Percentiles rank a stretch among this genome's conserved stretches.
These are phyloP conservation scores for Brienomyrus longianalis DNA, from an alignment of 2,113 vertebrate genomes.

Conservation along the genomic window DNA sequence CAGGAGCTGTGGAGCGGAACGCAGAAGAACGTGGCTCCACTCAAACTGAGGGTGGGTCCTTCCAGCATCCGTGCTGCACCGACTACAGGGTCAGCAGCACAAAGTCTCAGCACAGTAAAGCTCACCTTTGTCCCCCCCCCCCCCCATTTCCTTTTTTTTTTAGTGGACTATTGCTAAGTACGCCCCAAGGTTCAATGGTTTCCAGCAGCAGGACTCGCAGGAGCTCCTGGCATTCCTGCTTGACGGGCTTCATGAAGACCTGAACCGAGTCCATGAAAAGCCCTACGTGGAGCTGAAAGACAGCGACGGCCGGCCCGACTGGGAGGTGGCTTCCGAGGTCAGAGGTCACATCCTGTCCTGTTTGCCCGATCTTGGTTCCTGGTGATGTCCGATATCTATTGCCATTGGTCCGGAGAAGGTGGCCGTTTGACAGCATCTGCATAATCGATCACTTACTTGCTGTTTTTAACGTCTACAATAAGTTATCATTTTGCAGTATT, in stretches of 20 bases:
- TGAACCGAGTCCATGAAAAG: constrained; percentile 94
- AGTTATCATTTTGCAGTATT: not conserved
- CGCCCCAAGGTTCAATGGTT: constrained; percentile 93
- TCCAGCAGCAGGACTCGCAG: constrained; percentile 97
- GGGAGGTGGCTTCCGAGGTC: constrained; percentile 96
- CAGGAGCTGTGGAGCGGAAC: constrained; percentile 97
- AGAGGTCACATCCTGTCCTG: constrained; percentile 25
- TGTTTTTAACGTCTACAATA: not conserved
- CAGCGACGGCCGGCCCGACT: constrained; percentile 88
- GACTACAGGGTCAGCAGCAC: not conserved
- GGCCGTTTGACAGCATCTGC: not conserved
- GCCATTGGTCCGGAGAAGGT: not conserved
- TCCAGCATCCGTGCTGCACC: too few relatives aligned
- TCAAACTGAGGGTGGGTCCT: constrained; percentile 82
- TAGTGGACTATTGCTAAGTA: constrained; percentile 99
- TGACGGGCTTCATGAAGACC: constrained; percentile 96
- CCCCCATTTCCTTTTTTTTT: constrained; percentile 4
- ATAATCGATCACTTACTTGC: not conserved
- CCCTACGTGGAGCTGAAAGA: constrained; percentile 96
- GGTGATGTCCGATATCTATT: not conserved
- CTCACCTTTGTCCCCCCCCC: not conserved
- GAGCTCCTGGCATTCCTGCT: constrained; percentile 94
- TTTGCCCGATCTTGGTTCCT: not conserved
- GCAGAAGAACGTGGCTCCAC: constrained; percentile 91
- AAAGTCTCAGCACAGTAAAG: not conserved